phyloP scores from a whole-genome alignment of 2,113 vertebrate genomes.

The Corythaeola cristata region DNA sequence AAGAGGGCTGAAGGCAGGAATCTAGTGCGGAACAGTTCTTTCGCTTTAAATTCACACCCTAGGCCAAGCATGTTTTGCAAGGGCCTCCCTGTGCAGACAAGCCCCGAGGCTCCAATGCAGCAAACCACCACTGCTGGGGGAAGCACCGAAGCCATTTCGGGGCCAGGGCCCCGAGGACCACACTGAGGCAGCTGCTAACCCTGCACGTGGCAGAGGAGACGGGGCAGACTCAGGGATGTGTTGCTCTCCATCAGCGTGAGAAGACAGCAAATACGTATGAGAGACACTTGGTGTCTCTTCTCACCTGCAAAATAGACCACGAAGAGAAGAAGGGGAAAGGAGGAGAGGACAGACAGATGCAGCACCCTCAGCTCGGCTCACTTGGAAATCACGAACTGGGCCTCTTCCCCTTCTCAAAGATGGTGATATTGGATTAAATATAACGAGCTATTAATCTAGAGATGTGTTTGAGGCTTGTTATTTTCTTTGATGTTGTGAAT shows the following conservation, averaged over 20 bases:
- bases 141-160: neutral
- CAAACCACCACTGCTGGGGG: neutral
- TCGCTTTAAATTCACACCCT: slow-evolving; percentile 61
- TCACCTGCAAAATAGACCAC: neutral
- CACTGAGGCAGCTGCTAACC: neutral
- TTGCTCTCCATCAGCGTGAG: neutral
- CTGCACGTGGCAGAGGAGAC: neutral
- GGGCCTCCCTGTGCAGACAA: slow-evolving; percentile 60
- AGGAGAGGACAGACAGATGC: neutral
- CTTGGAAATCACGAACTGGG: neutral
- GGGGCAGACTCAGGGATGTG: neutral
- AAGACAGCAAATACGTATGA: neutral
- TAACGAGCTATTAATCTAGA: neutral
- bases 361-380: neutral
- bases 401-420: neutral
- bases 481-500: neutral
- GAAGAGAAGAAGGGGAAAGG: neutral
- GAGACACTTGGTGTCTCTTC: neutral
- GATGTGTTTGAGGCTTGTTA: neutral
- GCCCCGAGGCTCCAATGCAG: slow-evolving; percentile 25
- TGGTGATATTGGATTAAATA: neutral
- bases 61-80: slow-evolving; percentile 60
- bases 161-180: neutral
- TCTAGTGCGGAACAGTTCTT: neutral
- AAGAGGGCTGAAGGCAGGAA: neutral